These are phyloP conservation scores for Trichosurus vulpecula DNA, from an alignment of 2,797 vertebrate species.

Conservation along the genomic window DNA sequence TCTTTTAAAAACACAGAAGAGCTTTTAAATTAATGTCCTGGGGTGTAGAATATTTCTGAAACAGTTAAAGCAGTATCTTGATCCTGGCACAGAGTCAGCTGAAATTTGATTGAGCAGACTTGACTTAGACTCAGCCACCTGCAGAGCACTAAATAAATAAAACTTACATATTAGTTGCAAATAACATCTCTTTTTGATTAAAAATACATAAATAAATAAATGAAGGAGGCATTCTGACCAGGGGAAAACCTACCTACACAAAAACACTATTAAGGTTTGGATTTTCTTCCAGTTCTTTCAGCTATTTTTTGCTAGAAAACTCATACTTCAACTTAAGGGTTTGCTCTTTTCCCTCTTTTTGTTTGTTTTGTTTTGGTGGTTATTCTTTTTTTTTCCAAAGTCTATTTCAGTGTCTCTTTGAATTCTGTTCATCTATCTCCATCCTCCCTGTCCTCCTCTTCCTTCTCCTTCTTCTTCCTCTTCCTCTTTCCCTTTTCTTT, in stretches of 20 bases:
- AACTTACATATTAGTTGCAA: too few species aligned
- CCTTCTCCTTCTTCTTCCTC: neutral
- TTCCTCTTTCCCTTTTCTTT: neutral
- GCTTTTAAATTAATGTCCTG: conserved; percentile 12
- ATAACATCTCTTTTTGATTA: neutral
- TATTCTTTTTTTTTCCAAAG: too few species aligned
- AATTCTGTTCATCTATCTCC: neutral
- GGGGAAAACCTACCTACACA: too few species aligned
- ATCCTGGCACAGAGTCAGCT: neutral
- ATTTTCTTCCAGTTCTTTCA: too few species aligned
- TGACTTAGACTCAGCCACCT: neutral
- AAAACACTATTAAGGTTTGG: too few species aligned
- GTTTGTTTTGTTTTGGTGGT: too few species aligned
- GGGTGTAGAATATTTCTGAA: neutral
- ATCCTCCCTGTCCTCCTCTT: neutral
- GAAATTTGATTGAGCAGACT: neutral
- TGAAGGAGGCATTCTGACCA: too few species aligned
- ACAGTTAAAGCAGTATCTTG: neutral
- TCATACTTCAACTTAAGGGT: too few species aligned
- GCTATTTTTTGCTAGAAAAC: too few species aligned
- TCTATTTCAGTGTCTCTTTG: too few species aligned
- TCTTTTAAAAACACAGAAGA: neutral
- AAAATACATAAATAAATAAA: neutral
- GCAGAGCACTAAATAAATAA: neutral
- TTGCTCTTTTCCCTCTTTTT: too few species aligned